Evolutionary conservation across 2,888 invertebrate species (phyloP).

Genomic region (Scaptomyza parva): DNA sequence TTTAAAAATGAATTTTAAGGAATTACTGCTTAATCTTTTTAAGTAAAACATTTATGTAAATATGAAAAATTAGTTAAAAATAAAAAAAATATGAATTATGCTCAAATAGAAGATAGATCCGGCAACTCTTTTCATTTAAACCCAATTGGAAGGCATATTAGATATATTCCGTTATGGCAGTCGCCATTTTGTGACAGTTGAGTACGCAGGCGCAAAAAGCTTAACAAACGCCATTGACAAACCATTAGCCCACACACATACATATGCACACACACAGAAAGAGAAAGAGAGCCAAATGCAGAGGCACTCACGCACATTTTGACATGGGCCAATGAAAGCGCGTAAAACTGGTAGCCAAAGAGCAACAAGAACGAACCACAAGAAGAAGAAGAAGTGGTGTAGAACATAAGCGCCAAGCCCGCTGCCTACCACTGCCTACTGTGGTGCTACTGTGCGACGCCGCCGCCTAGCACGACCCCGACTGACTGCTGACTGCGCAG

Average conservation of each 20-base stretch:
- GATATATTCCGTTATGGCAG: conserved; percentile 30
- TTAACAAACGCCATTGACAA: conserved; percentile 61
- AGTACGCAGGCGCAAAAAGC: conserved; percentile 61
- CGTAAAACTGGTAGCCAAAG: conserved; percentile 84
- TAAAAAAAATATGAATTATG: background rate
- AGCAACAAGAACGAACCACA: conserved; percentile 26
- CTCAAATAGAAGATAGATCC: background rate
- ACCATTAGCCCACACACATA: conserved; percentile 30
- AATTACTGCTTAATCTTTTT: too few species aligned
- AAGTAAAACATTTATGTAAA: too few species aligned
- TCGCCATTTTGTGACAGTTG: conserved; percentile 70
- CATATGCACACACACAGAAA: background rate
- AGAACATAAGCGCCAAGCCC: conserved; percentile 44
- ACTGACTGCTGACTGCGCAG: conserved; percentile 57
- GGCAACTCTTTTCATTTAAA: background rate
- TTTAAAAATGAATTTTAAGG: background rate
- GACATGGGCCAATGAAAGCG: conserved; percentile 82
- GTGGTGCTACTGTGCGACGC: conserved; percentile 55
- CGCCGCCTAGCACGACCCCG: conserved; percentile 40
- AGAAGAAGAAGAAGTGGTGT: conserved; percentile 18
- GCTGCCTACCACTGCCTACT: conserved; percentile 22
- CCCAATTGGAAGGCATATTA: conserved; percentile 45
- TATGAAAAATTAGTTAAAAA: background rate
- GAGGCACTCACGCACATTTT: conserved; percentile 63
- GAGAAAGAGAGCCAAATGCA: conserved; percentile 27